Evolutionary conservation across 2,888 invertebrate genomes (phyloP).

Genomic region (Callimorpha dominula): DNA sequence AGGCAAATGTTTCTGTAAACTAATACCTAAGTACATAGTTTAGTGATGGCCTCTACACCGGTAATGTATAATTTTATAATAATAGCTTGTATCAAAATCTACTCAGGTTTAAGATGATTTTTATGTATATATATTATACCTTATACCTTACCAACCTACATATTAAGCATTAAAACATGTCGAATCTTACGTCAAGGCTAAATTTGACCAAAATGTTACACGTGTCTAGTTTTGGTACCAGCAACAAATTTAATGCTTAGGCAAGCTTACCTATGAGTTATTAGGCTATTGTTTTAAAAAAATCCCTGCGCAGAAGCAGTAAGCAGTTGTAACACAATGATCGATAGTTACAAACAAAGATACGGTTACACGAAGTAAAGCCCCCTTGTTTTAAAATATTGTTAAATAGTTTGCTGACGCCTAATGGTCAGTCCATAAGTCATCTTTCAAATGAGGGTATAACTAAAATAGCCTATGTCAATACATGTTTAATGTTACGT

Average conservation of each 20-base stretch:
- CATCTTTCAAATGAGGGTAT: not conserved
- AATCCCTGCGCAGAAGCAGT: slow-evolving; percentile 32
- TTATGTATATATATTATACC: not conserved
- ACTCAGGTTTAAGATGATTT: not conserved
- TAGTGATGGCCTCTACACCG: not conserved
- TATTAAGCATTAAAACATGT: not conserved
- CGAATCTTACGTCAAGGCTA: slow-evolving; percentile 11
- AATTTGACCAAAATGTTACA: slow-evolving; percentile 24
- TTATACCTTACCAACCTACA: not conserved
- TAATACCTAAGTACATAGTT: not conserved
- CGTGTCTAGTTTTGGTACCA: slow-evolving; percentile 36
- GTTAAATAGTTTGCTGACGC: slow-evolving; percentile 35
- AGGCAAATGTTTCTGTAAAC: too few relatives aligned
- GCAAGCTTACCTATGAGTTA: slow-evolving; percentile 27
- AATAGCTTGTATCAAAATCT: not conserved
- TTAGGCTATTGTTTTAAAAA: slow-evolving; percentile 60
- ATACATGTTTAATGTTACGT: not conserved
- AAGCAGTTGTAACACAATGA: slow-evolving; percentile 51
- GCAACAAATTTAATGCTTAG: slow-evolving; percentile 28
- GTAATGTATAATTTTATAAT: not conserved
- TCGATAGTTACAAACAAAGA: slow-evolving; percentile 61
- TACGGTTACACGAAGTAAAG: slow-evolving; percentile 52
- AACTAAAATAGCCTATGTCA: not conserved
- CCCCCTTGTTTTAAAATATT: slow-evolving; percentile 29
- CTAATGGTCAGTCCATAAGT: slow-evolving; percentile 5